Conservation (phyloP, 2,888 invertebrate genomes). For the Lycophotia porphyrea region DNA sequence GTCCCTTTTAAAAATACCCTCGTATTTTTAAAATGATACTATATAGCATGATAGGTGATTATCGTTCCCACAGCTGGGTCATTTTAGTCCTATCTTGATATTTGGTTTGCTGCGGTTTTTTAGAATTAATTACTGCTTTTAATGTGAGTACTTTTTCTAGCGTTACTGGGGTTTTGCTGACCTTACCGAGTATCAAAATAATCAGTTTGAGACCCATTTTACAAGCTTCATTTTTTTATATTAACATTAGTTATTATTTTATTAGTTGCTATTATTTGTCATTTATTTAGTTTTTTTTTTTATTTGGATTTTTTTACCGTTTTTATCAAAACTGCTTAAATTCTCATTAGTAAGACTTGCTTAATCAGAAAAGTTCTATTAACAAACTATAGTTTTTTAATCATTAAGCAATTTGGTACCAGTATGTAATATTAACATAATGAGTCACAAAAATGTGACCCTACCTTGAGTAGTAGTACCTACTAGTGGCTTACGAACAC, state of each 20-base stretch:
- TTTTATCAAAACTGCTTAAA: neutral
- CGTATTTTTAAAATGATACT: too few relatives aligned
- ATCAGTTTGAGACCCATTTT: neutral
- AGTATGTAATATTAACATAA: slow-evolving; percentile 22
- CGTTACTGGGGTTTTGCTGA: neutral
- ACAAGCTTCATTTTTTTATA: neutral
- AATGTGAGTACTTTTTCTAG: neutral
- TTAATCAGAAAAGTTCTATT: neutral
- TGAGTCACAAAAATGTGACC: slow-evolving; percentile 37
- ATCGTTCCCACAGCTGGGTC: neutral
- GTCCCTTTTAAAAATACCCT: too few relatives aligned
- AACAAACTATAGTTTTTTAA: neutral
- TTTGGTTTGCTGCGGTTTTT: neutral
- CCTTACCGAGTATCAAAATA: neutral
- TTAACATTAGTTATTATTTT: too few relatives aligned
- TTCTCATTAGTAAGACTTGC: neutral
- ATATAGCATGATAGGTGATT: neutral
- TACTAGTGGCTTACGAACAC: slow-evolving; percentile 22
- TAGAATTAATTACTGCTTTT: neutral
- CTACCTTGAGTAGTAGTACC: slow-evolving; percentile 26
- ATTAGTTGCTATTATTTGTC: too few relatives aligned
- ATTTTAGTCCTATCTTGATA: neutral
- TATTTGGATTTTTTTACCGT: neutral
- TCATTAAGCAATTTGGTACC: slow-evolving; percentile 4
- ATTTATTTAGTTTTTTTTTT: too few relatives aligned